Conservation (phyloP, 2,797 vertebrate species). For the Tamandua tetradactyla region DNA sequence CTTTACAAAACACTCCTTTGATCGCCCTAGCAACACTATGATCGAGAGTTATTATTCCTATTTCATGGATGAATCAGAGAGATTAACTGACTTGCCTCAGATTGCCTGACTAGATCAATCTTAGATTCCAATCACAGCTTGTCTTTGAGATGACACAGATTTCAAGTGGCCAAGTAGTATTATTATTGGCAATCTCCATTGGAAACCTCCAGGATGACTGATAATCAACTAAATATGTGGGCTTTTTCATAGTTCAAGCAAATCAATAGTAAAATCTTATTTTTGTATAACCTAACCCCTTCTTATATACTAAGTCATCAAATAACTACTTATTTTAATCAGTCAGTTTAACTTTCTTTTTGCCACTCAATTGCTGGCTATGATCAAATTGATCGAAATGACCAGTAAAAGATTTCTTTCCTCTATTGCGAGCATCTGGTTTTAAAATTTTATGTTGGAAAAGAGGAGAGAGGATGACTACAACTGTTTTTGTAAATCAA, state of each 20-base stretch:
- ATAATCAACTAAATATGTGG: not conserved
- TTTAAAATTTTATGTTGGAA: not conserved
- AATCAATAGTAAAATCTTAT: not conserved
- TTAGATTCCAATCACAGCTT: not conserved
- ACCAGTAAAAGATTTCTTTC: not conserved
- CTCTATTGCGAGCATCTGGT: not conserved
- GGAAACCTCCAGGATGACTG: not conserved
- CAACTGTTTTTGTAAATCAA: constrained; percentile 36
- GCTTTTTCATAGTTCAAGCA: not conserved
- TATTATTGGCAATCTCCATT: not conserved
- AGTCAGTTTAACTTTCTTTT: not conserved
- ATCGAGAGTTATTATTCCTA: constrained; percentile 29
- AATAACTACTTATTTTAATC: not conserved
- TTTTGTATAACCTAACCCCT: not conserved
- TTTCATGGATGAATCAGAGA: constrained; percentile 46
- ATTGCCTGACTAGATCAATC: not conserved
- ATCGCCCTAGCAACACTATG: not conserved
- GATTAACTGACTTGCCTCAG: constrained; percentile 13
- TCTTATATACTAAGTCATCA: not conserved
- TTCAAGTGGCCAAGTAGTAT: not conserved
- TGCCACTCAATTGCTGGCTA: not conserved
- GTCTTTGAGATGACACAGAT: constrained; percentile 16
- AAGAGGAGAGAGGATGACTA: not conserved
- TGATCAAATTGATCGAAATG: constrained; percentile 6
- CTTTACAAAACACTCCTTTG: not conserved